Evolutionary conservation across 37 sponge, comb jelly and placozoan species (phyloP).

Genomic region (Amphimedon queenslandica): DNA sequence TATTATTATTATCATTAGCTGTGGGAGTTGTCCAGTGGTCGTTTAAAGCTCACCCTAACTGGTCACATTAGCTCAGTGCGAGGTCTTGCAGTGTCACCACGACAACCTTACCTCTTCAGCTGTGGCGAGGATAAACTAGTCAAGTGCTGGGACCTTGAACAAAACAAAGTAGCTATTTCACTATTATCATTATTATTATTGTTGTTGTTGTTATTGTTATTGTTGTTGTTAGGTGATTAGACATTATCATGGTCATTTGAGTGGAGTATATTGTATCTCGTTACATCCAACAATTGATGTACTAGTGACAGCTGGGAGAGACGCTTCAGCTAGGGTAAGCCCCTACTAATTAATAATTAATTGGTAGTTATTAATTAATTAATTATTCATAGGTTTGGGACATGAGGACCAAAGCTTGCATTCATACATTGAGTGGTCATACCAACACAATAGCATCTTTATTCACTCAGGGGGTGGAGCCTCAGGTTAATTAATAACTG

Average conservation of each 20-base stretch:
- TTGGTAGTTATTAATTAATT: background rate
- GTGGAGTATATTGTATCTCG: conserved; percentile 87
- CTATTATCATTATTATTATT: background rate
- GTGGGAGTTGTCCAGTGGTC: conserved; percentile 93
- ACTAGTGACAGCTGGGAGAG: conserved; percentile 86
- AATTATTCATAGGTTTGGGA: conserved; percentile 81
- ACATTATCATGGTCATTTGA: conserved; percentile 98
- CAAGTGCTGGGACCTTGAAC: conserved; percentile 99
- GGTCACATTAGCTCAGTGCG: conserved; percentile 94
- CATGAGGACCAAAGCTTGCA: conserved; percentile 96
- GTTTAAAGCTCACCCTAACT: conserved; percentile 91
- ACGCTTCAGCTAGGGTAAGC: conserved; percentile 85
- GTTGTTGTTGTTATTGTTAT: too few relatives aligned
- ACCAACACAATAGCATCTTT: conserved; percentile 95
- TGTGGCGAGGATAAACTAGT: conserved; percentile 97
- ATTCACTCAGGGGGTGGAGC: conserved; percentile 83
- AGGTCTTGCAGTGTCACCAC: conserved; percentile 81
- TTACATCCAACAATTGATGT: conserved; percentile 96
- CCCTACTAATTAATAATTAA: background rate
- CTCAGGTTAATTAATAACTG: conserved; percentile 90
- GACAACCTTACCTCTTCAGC: conserved; percentile 97
- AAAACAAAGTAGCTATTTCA: conserved; percentile 97
- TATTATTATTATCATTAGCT: conserved; percentile 38
- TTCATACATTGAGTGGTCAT: conserved; percentile 95
- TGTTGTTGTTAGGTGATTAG: conserved; percentile 72